Evolutionary conservation across 1,140 invertebrate species (phyloP), one percentile per base, ranked within the genome.

Genomic region (Chlorops oryzae): DNA sequence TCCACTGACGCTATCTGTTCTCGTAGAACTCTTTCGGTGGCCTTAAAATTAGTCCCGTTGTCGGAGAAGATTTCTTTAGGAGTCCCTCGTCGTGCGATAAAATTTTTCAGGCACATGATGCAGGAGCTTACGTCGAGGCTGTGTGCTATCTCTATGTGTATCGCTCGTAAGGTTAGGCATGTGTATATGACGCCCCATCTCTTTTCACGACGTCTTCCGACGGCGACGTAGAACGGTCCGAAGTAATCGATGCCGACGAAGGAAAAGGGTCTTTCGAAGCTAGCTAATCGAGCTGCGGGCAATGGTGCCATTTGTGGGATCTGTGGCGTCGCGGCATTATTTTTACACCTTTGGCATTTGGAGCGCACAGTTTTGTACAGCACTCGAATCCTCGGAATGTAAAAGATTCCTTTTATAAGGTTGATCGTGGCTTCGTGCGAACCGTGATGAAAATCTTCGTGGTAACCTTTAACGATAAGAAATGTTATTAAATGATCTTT

Each of bases 1-100:
- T n/a, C n/a, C n/a, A n/a, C n/a, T n/a, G n/a, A n/a, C n/a, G n/a
- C n/a, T n/a, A n/a, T n/a, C n/a, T n/a, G 7, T 32, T n/a, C 7
- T 32, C 7, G 27, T n/a, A 32, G 27, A 32, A 32, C 22, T 12
- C 22, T 21, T n/a, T n/a, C n/a, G n/a, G n/a, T n/a, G n/a, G n/a
- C n/a, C n/a, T n/a, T n/a, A n/a, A n/a, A n/a, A n/a, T 74, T 72
- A 2, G 64, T 70, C n/a, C 69, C 65, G 50, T 59, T 62, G 47
- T 74, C 74, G 17, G 54, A 63, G 41, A 59, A 61, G 7, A 74
- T 50, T 22, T 62, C 32, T 9, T 32, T 32, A 2, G 61, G 54
- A 21, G 56, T 44, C 27, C 70, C 68, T 42, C 72, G 48, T 32
- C 69, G 49, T n/a, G 67, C 56, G 13, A 75, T 58, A 52, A 77